Evolutionary conservation across 2,113 vertebrate species (phyloP).

Genomic region (Nerophis lumbriciformis): DNA sequence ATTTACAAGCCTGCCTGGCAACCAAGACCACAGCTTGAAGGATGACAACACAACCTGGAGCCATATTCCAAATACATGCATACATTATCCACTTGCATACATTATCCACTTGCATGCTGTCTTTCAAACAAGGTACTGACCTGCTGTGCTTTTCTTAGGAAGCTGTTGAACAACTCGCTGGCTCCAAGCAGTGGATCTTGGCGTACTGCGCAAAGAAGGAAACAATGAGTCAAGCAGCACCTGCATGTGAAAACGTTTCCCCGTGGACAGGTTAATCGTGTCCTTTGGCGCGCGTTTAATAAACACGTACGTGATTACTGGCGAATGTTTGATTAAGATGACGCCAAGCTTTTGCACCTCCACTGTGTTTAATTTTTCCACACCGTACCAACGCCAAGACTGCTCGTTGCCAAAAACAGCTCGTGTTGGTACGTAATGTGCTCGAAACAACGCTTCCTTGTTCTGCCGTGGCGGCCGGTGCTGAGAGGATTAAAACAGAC

Average conservation of each 20-base stretch:
- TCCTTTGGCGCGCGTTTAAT: background rate
- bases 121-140: conserved; percentile 55
- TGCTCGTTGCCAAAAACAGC: conserved; percentile 56
- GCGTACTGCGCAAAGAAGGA: conserved; percentile 74
- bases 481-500: conserved; percentile 67
- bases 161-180: conserved; percentile 95
- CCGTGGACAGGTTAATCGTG: background rate
- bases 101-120: background rate
- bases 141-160: conserved; percentile 95
- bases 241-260: no score
- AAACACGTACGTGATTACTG: conserved; percentile 5
- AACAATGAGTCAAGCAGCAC: background rate
- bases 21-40: conserved; percentile 30
- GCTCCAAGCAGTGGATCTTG: conserved; percentile 88
- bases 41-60: conserved; percentile 13
- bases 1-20: conserved; percentile 7
- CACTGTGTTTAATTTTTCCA: conserved; percentile 51
- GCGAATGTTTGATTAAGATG: background rate
- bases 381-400: conserved; percentile 66
- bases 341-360: background rate
- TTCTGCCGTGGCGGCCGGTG: conserved; percentile 59
- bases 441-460: conserved; percentile 70
- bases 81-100: background rate
- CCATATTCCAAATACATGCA: conserved; percentile 14
- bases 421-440: conserved; percentile 50